phyloP scores from a whole-genome alignment of 2,888 invertebrate genomes.

The Lissocephala sabroskyi region DNA sequence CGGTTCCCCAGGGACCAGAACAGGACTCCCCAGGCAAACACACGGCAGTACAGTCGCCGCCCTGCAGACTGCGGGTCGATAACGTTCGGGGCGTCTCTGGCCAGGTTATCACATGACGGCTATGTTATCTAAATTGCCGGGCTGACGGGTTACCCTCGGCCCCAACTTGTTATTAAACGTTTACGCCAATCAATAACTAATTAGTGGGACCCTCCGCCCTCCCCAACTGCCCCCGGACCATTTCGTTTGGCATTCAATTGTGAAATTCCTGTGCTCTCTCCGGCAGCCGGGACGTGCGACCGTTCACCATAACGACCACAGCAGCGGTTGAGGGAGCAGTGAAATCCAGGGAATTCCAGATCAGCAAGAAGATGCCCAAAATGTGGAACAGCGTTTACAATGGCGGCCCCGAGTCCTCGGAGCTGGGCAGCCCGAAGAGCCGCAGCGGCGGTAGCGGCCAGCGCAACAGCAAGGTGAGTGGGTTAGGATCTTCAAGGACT shows the following conservation, averaged over 20 bases:
- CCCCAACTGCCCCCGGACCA: no score
- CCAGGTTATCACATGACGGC: constrained; percentile 27
- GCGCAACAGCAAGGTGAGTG: constrained; percentile 52
- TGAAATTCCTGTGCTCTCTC: constrained; percentile 42
- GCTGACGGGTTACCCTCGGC: constrained; percentile 12
- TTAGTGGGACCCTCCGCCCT: no score
- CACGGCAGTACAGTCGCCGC: constrained; percentile 7
- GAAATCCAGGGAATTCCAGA: no score
- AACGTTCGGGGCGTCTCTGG: neutral
- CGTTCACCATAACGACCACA: constrained; percentile 42
- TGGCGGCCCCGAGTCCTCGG: constrained; percentile 41
- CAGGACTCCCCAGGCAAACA: constrained; percentile 15
- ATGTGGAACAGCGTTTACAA: constrained; percentile 38
- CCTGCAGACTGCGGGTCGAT: neutral
- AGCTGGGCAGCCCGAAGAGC: constrained; percentile 50
- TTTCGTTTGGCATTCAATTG: constrained; percentile 23
- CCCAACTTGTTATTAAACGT: constrained; percentile 14
- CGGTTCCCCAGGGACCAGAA: constrained; percentile 23
- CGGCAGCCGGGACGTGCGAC: constrained; percentile 39
- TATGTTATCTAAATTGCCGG: constrained; percentile 39
- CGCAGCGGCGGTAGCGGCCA: constrained; percentile 33
- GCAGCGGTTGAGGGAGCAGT: constrained; percentile 3
- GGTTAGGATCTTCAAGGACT: neutral
- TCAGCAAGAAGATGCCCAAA: constrained; percentile 58
- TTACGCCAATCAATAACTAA: constrained; percentile 52